Percentiles rank a stretch among this genome's conserved stretches.
Evolutionary conservation across 2,113 vertebrate species (phyloP).

Genomic region (Xiphophorus maculatus): DNA sequence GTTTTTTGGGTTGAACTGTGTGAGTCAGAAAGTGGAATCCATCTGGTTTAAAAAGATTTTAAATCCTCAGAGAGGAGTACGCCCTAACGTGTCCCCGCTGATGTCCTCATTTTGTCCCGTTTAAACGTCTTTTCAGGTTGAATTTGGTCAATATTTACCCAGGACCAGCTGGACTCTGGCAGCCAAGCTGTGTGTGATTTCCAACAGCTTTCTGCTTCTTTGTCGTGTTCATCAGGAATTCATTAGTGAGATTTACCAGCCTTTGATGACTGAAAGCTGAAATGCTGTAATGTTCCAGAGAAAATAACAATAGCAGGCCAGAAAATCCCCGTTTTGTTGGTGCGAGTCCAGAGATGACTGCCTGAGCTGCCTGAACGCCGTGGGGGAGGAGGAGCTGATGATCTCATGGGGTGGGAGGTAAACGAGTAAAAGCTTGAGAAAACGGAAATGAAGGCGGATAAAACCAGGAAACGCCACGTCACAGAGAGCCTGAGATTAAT

Average conservation of each 20-base stretch:
- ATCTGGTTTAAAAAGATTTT: neutral
- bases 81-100: constrained; percentile 7
- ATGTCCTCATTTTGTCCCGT: constrained; percentile 12
- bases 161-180: neutral
- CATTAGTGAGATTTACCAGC: neutral
- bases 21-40: too few species aligned
- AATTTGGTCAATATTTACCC: constrained; percentile 30
- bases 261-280: constrained; percentile 5
- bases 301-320: neutral
- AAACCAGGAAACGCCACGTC: constrained; percentile 53
- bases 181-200: neutral
- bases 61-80: neutral
- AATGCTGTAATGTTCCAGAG: constrained; percentile 2
- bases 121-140: neutral
- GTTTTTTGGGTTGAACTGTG: too few species aligned
- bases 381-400: neutral
- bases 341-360: neutral
- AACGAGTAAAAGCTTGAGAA: constrained; percentile 59
- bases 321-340: neutral
- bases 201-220: neutral
- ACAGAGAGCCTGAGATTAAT: constrained; percentile 22
- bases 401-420: constrained; percentile 21
- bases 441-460: constrained; percentile 40
- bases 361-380: constrained; percentile 17
- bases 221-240: neutral